Conservation (phyloP, 2,888 invertebrate genomes). For the Antheraea assamensis region DNA sequence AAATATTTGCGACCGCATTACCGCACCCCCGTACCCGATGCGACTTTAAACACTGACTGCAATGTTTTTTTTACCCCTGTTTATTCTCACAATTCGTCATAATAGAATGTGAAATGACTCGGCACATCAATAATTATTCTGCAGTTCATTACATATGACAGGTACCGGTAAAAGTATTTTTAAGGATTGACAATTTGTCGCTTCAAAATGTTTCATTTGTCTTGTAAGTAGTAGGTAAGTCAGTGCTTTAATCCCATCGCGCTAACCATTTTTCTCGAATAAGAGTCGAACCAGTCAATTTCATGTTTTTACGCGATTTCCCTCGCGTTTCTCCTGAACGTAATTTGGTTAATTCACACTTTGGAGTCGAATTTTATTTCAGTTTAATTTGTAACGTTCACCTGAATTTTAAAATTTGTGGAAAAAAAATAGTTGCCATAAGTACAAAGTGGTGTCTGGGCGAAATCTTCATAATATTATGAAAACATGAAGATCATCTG, state of each 20-base stretch:
- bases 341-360: background rate
- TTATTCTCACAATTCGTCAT: background rate
- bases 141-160: background rate
- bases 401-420: background rate
- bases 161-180: no score
- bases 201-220: no score
- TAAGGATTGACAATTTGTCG: no score
- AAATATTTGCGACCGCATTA: conserved; percentile 26
- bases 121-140: background rate
- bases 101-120: background rate
- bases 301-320: no score
- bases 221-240: no score
- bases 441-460: no score
- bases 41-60: conserved; percentile 8
- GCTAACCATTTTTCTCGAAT: no score
- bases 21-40: conserved; percentile 17
- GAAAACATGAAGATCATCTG: background rate
- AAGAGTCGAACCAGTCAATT: no score
- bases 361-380: background rate
- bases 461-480: background rate
- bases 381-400: background rate
- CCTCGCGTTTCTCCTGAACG: no score
- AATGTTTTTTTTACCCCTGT: background rate
- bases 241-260: no score
- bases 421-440: no score